Conservation (phyloP, 2,888 invertebrate species). For the Dicyrtoma fusca region DNA sequence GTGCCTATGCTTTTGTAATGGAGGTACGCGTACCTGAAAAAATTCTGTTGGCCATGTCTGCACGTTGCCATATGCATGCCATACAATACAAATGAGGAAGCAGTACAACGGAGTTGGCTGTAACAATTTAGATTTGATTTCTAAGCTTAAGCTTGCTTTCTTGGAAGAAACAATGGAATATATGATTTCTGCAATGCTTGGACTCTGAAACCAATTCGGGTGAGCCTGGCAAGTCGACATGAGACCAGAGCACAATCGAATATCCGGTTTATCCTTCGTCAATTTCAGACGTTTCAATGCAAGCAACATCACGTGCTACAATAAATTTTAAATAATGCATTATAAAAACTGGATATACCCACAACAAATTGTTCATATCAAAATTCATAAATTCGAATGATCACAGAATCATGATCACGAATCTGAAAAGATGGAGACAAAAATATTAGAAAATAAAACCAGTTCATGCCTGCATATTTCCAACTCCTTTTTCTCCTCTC, state of each 20-base stretch:
- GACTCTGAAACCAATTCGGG: conserved; percentile 42
- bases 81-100: conserved; percentile 39
- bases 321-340: conserved; percentile 24
- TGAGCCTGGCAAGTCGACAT: conserved; percentile 60
- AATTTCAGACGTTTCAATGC: conserved; percentile 76
- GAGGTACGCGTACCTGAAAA: conserved; percentile 61
- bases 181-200: conserved; percentile 67
- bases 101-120: conserved; percentile 42
- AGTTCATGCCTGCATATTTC: conserved; percentile 40
- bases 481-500: conserved; percentile 38
- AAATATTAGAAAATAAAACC: neutral
- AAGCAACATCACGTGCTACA: conserved; percentile 62
- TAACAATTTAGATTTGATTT: conserved; percentile 45
- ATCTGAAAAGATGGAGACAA: neutral
- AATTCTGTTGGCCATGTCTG: conserved; percentile 87
- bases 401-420: too few species aligned
- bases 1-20: too few species aligned
- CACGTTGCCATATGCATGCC: conserved; percentile 23
- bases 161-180: conserved; percentile 66
- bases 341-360: neutral
- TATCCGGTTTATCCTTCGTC: conserved; percentile 79
- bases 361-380: neutral
- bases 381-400: too few species aligned
- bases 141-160: conserved; percentile 25
- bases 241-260: conserved; percentile 74